Evolutionary conservation across 2,797 vertebrate genomes (phyloP).

Genomic region (Phalanger gymnotis): DNA sequence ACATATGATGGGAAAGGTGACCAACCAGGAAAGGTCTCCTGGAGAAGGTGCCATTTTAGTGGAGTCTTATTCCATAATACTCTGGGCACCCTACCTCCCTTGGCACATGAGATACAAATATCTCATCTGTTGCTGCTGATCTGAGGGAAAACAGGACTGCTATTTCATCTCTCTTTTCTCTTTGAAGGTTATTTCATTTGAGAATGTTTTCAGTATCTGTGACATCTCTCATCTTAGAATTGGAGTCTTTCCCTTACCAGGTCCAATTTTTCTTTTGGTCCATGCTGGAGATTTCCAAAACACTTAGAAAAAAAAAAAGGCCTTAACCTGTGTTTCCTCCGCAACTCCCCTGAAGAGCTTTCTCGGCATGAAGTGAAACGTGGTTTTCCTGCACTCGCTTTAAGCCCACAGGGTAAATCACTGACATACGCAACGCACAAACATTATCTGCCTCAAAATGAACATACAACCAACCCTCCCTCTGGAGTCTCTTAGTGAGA

Average conservation of each 20-base stretch:
- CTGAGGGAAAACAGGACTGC: slow-evolving; percentile 29
- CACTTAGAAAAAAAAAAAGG: slow-evolving; percentile 50
- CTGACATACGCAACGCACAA: slow-evolving; percentile 84
- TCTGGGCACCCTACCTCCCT: slow-evolving; percentile 42
- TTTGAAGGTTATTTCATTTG: slow-evolving; percentile 65
- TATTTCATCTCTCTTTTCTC: slow-evolving; percentile 50
- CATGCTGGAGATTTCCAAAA: slow-evolving; percentile 72
- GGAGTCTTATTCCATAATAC: not conserved
- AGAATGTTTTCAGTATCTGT: slow-evolving; percentile 73
- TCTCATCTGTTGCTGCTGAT: slow-evolving; percentile 54
- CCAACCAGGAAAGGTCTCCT: not conserved
- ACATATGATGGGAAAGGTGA: not conserved
- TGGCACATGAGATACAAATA: slow-evolving; percentile 60
- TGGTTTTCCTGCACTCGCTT: slow-evolving; percentile 82
- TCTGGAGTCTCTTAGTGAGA: slow-evolving; percentile 85
- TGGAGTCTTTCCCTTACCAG: not conserved
- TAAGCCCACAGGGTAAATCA: slow-evolving; percentile 86
- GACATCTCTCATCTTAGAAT: slow-evolving; percentile 54
- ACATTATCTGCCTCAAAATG: slow-evolving; percentile 88
- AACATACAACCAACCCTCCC: slow-evolving; percentile 82
- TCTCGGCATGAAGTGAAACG: slow-evolving; percentile 83
- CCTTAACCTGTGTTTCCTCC: slow-evolving; percentile 77
- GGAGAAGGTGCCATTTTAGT: slow-evolving; percentile 13
- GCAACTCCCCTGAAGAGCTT: slow-evolving; percentile 75
- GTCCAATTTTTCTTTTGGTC: slow-evolving; percentile 68